phyloP scores from a whole-genome alignment of 2,888 invertebrate species.

The Rutpela maculata region DNA sequence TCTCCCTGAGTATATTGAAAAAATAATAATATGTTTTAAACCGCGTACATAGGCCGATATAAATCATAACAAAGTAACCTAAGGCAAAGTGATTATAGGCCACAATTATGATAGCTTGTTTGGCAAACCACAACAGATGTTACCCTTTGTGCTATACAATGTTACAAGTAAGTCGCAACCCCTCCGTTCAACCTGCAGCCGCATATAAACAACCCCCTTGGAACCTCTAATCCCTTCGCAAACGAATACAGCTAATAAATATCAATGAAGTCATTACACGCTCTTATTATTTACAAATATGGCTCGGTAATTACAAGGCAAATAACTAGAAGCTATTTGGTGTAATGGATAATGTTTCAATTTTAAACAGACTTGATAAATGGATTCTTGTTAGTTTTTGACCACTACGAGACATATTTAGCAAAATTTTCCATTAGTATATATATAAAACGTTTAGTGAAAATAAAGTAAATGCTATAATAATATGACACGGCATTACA shows the following conservation, averaged over 20 bases:
- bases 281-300: slow-evolving; percentile 57
- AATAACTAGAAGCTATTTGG: slow-evolving; percentile 46
- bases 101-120: slow-evolving; percentile 60
- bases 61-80: slow-evolving; percentile 50
- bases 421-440: not conserved
- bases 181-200: slow-evolving; percentile 49
- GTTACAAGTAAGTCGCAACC: slow-evolving; percentile 55
- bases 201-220: slow-evolving; percentile 46
- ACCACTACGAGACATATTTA: not conserved
- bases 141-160: slow-evolving; percentile 60
- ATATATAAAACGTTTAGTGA: too few species aligned
- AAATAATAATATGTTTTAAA: not conserved
- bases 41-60: slow-evolving; percentile 34
- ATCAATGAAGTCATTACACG: slow-evolving; percentile 60
- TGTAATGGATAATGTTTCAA: slow-evolving; percentile 32
- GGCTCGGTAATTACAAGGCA: slow-evolving; percentile 50
- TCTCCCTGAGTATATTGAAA: too few species aligned
- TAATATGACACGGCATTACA: too few species aligned
- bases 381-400: not conserved
- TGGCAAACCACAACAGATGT: slow-evolving; percentile 66
- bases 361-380: slow-evolving; percentile 14
- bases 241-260: slow-evolving; percentile 57
- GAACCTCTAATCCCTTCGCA: slow-evolving; percentile 55
- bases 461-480: too few species aligned
- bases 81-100: slow-evolving; percentile 54